A percentile compares a stretch with the other conserved stretches of the same genome.
Conservation (phyloP, 2,113 vertebrate species). For the Xiphophorus couchianus region DNA sequence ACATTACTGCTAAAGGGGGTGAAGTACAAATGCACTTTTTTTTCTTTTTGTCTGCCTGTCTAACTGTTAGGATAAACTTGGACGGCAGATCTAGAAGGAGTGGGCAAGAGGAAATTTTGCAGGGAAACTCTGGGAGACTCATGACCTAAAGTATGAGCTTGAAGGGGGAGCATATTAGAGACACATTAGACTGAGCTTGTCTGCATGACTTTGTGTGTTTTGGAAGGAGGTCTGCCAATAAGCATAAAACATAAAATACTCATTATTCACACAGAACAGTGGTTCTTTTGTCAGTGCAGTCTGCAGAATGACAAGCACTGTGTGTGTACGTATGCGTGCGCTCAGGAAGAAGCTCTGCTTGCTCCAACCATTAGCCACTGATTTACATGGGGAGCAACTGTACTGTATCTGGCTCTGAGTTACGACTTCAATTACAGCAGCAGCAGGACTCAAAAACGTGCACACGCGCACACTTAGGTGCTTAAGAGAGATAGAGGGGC, state of each 20-base stretch:
- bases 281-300: constrained; percentile 41
- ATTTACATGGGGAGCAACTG: constrained; percentile 70
- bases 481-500: constrained; percentile 56
- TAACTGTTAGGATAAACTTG: constrained; percentile 26
- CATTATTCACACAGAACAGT: constrained; percentile 57
- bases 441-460: constrained; percentile 37
- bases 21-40: not conserved
- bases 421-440: constrained; percentile 77
- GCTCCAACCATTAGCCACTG: constrained; percentile 59
- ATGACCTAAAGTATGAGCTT: constrained; percentile 42
- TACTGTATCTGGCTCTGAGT: constrained; percentile 62
- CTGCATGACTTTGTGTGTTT: constrained; percentile 28
- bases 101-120: constrained; percentile 50
- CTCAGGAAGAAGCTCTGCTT: constrained; percentile 37
- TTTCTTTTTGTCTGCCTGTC: constrained; percentile 7
- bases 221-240: constrained; percentile 28
- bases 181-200: constrained; percentile 35
- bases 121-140: constrained; percentile 58
- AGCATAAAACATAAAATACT: constrained; percentile 57
- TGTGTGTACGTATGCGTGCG: not conserved
- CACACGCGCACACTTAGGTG: constrained; percentile 24
- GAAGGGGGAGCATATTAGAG: constrained; percentile 42
- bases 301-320: constrained; percentile 7
- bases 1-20: no score
- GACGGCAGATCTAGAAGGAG: constrained; percentile 31